Evolutionary conservation across 2,797 vertebrate genomes (phyloP).

Genomic region (Malurus leucopterus): DNA sequence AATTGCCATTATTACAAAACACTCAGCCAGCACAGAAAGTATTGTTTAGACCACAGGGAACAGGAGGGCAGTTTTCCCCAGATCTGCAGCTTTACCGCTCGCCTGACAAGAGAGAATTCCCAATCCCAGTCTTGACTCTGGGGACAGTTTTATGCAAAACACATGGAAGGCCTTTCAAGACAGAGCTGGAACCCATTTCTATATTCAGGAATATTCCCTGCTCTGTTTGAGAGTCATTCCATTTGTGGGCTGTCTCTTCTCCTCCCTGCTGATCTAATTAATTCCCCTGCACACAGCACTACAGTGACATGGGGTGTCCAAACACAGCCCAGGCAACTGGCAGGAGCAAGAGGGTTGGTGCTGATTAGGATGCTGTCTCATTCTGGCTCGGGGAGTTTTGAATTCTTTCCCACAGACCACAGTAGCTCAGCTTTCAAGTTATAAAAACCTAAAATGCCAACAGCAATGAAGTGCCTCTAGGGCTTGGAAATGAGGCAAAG

Average conservation of each 20-base stretch:
- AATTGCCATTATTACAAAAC: not conserved
- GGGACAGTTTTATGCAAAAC: not conserved
- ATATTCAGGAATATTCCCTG: not conserved
- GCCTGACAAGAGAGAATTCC: not conserved
- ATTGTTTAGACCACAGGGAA: not conserved
- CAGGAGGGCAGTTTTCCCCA: not conserved
- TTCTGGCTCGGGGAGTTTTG: not conserved
- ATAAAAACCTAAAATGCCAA: not conserved
- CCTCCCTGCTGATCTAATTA: not conserved
- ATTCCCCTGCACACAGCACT: not conserved
- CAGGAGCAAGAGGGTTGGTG: not conserved
- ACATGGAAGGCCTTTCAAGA: not conserved
- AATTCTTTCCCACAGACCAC: not conserved
- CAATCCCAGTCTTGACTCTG: not conserved
- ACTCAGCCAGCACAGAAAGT: not conserved
- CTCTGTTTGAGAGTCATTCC: not conserved
- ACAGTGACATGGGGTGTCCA: not conserved
- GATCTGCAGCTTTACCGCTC: not conserved
- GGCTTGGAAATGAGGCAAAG: not conserved
- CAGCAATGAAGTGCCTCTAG: not conserved
- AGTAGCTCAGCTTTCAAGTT: not conserved
- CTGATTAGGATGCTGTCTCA: not conserved
- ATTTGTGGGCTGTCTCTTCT: not conserved
- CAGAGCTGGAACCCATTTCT: not conserved
- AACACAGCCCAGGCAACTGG: not conserved